phyloP scores from a whole-genome alignment of 2,113 vertebrate species.

The Lipophrys pholis region DNA sequence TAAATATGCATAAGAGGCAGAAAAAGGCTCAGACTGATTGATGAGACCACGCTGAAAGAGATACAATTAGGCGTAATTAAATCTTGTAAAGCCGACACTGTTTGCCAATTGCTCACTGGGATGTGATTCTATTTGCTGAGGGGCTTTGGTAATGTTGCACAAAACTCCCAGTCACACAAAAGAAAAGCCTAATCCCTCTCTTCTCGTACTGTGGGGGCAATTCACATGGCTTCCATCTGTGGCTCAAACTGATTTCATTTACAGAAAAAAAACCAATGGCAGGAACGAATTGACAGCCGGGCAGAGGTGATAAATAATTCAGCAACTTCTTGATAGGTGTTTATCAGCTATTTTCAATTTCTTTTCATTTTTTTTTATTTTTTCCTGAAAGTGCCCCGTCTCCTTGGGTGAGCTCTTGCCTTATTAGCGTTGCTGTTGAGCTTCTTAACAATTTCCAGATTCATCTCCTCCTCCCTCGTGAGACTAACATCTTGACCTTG shows the following conservation, averaged over 20 bases:
- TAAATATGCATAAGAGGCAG: constrained; percentile 62
- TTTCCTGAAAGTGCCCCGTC: constrained; percentile 30
- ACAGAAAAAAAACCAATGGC: constrained; percentile 67
- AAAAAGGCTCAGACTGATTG: constrained; percentile 60
- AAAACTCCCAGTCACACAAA: constrained; percentile 58
- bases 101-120: constrained; percentile 67
- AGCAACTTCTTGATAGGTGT: constrained; percentile 65
- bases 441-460: constrained; percentile 52
- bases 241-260: constrained; percentile 67
- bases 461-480: constrained; percentile 26
- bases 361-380: constrained; percentile 3
- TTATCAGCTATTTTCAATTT: constrained; percentile 58
- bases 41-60: constrained; percentile 67
- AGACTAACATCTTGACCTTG: constrained; percentile 69
- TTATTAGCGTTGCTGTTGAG: constrained; percentile 61
- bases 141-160: constrained; percentile 62
- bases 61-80: constrained; percentile 76
- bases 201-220: constrained; percentile 40
- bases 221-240: constrained; percentile 59
- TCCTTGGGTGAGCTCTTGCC: constrained; percentile 17
- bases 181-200: constrained; percentile 56
- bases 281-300: constrained; percentile 66
- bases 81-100: constrained; percentile 58
- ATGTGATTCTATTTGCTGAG: constrained; percentile 61
- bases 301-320: constrained; percentile 72